phyloP scores from a whole-genome alignment of 2,888 invertebrate species.

The Thecophora atra region DNA sequence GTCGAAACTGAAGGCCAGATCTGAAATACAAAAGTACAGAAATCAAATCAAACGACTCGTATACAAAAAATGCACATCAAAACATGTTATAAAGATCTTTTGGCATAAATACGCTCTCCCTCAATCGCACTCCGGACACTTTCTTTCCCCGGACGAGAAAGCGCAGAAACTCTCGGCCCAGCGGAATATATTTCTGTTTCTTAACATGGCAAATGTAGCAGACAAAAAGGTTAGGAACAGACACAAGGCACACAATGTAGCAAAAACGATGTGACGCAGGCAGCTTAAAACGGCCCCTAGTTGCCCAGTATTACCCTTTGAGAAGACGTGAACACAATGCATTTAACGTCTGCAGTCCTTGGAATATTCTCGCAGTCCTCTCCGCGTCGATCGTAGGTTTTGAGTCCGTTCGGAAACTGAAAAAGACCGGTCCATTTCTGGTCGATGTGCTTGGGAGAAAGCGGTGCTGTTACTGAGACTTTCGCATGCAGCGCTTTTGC shows the following conservation, averaged over 20 bases:
- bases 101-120: background rate
- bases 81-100: background rate
- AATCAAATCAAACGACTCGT: constrained; percentile 18
- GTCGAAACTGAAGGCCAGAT: constrained; percentile 67
- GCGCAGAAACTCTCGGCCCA: background rate
- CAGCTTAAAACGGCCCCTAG: constrained; percentile 1
- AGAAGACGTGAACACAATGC: constrained; percentile 5
- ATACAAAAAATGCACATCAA: background rate
- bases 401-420: background rate
- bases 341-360: background rate
- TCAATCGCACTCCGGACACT: too few relatives aligned
- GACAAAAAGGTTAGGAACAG: constrained; percentile 23
- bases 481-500: too few relatives aligned
- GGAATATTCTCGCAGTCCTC: constrained; percentile 8
- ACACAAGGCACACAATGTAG: constrained; percentile 19
- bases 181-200: background rate
- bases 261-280: constrained; percentile 15
- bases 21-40: constrained; percentile 61
- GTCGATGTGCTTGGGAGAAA: background rate
- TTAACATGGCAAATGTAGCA: constrained; percentile 14
- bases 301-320: constrained; percentile 13
- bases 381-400: background rate
- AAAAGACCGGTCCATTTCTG: background rate
- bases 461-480: too few relatives aligned
- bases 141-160: background rate